Conservation (phyloP, 2,888 invertebrate genomes). For the Entomobrya proxima region DNA sequence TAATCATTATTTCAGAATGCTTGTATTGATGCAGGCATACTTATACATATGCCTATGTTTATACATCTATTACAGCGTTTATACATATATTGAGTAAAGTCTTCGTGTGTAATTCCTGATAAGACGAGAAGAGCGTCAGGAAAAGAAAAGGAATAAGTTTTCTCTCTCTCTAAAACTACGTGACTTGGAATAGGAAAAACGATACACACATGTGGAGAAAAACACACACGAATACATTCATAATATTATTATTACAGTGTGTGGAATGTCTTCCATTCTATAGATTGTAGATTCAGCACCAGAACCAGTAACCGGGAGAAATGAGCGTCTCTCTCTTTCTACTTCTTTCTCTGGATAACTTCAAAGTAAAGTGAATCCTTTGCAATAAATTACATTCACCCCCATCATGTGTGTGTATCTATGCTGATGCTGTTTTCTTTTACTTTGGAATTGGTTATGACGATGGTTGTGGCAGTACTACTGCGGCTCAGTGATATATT, state of each 20-base stretch:
- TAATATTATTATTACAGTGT: constrained; percentile 38
- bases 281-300: constrained; percentile 42
- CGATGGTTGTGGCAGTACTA: constrained; percentile 21
- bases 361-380: constrained; percentile 74
- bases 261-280: neutral
- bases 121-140: constrained; percentile 11
- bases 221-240: constrained; percentile 12
- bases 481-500: constrained; percentile 21
- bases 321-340: constrained; percentile 67
- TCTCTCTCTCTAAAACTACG: constrained; percentile 40
- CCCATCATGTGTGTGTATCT: constrained; percentile 50
- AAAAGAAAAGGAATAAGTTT: constrained; percentile 8
- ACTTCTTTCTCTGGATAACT: constrained; percentile 72
- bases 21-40: constrained; percentile 4
- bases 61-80: neutral
- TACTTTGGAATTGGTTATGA: constrained; percentile 21
- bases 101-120: constrained; percentile 55
- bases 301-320: constrained; percentile 66
- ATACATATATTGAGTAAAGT: neutral
- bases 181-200: constrained; percentile 62
- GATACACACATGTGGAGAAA: constrained; percentile 46
- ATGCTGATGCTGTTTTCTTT: constrained; percentile 18
- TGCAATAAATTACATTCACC: constrained; percentile 75
- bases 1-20: constrained; percentile 14
- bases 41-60: constrained; percentile 12